Percentiles rank a stretch among this genome's conserved stretches.
Evolutionary conservation across 2,888 invertebrate genomes (phyloP).

Genomic region (Schizotus pectinicornis): DNA sequence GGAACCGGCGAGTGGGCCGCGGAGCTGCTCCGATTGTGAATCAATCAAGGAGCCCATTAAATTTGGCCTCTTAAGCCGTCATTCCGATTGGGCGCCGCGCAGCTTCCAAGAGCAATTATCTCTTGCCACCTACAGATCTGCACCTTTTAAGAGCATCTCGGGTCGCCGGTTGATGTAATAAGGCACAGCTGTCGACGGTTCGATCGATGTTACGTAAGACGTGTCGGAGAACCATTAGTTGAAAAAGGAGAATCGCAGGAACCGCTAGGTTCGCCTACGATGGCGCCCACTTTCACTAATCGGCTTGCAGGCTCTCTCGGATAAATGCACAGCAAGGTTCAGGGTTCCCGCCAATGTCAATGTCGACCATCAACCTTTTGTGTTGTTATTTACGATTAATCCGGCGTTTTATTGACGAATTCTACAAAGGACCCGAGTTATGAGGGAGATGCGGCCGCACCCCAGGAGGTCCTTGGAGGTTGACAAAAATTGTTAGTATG

Average conservation of each 20-base stretch:
- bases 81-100: too few relatives aligned
- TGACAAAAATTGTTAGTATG: too few relatives aligned
- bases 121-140: too few relatives aligned
- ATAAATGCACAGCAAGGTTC: slow-evolving; percentile 24
- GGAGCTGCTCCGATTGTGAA: too few relatives aligned
- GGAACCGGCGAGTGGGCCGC: too few relatives aligned
- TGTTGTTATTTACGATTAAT: slow-evolving; percentile 23
- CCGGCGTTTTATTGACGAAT: slow-evolving; percentile 3
- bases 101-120: too few relatives aligned
- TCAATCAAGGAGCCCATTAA: too few relatives aligned
- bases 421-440: background rate
- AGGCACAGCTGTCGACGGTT: background rate
- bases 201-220: slow-evolving; percentile 16
- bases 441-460: background rate
- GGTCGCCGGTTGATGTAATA: too few relatives aligned
- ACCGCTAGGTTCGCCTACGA: slow-evolving; percentile 21
- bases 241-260: slow-evolving; percentile 4
- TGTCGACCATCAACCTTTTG: slow-evolving; percentile 26
- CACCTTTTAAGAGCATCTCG: too few relatives aligned
- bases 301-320: slow-evolving; percentile 11
- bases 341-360: slow-evolving; percentile 25
- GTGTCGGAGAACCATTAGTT: slow-evolving; percentile 9
- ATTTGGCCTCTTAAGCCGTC: too few relatives aligned
- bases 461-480: too few relatives aligned
- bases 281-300: slow-evolving; percentile 31